Evolutionary conservation across 1,140 invertebrate genomes (phyloP).

Genomic region (Cydia splendana): DNA sequence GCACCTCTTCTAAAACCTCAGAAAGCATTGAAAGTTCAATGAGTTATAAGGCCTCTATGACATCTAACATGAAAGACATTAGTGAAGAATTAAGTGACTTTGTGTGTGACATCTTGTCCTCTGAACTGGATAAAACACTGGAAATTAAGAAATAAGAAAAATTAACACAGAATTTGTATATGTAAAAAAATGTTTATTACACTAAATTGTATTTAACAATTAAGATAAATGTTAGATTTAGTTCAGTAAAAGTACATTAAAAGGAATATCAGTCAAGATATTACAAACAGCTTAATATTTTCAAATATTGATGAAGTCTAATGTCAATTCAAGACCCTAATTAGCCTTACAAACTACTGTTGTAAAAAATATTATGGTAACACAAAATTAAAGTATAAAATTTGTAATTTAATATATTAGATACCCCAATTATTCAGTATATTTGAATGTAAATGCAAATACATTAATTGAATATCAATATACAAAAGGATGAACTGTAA

Average conservation of each 20-base stretch:
- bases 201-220: conserved; percentile 30
- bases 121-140: conserved; percentile 43
- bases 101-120: conserved; percentile 39
- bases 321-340: not conserved
- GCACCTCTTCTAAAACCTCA: conserved; percentile 33
- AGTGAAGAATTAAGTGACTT: conserved; percentile 43
- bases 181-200: conserved; percentile 37
- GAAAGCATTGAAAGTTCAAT: conserved; percentile 34
- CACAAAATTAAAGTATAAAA: not conserved
- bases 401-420: not conserved
- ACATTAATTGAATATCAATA: not conserved
- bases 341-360: not conserved
- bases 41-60: conserved; percentile 38
- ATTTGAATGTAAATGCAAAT: not conserved
- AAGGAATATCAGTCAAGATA: conserved; percentile 26
- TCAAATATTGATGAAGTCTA: not conserved
- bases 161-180: conserved; percentile 24
- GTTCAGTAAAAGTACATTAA: conserved; percentile 1
- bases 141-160: conserved; percentile 42
- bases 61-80: conserved; percentile 37
- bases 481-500: conserved; percentile 3
- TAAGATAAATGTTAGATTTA: conserved; percentile 2
- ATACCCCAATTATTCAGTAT: not conserved
- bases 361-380: not conserved
- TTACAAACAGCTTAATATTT: not conserved